Base-by-base conservation (phyloP, 1,140 invertebrate species). In the Plectrocnemia conspersa region DNA sequence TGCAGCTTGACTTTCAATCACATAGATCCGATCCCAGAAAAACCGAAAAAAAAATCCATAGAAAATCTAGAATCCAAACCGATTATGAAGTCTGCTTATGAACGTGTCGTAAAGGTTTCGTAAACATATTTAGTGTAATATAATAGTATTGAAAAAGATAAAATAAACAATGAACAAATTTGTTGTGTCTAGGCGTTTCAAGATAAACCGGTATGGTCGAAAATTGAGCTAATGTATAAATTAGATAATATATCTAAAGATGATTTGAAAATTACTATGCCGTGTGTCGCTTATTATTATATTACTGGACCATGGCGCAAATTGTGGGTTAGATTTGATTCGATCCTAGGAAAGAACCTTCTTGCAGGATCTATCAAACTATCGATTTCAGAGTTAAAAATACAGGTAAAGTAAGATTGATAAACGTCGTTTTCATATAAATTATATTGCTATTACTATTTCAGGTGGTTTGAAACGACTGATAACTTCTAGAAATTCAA, bases 291-390 rank as follows among this genome's bases (percentile, higher is more conserved):
- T 0, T 90, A 91, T 68, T 92, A 92, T 67, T 91, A 86, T 69
- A 77, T 79, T 10, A 87, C 82, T 60, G 93, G 94, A 0, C 93
- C 93, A 0, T 98, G 91, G 90, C 76, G 89, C 48, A 81, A 82
- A 38, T 79, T 88, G 65, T 96, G 92, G 86, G 82, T 91, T 0
- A 82, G 77, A 65, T 82, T 86, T 64, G 91, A 0, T 95, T 91
- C 64, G 90, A 96, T 75, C 91, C 92, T 0, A 75, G 87, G 33
- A 85, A 83, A 63, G 83, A 92, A 60, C 83, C 84, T n/a, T 66
- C 74, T 1, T 78, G 88, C 21, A 84, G 86, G 61, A 82, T 82
- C 35, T 94, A 91, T 69, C 93, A 97, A 57, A 85, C 83, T 9
- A 74, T 97, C 21, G 91, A 95, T 72, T 94, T 88, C 67, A 78